These are phyloP conservation scores for Drosophila bifasciata DNA, from an alignment of 1,140 invertebrate genomes.

Conservation along the genomic window DNA sequence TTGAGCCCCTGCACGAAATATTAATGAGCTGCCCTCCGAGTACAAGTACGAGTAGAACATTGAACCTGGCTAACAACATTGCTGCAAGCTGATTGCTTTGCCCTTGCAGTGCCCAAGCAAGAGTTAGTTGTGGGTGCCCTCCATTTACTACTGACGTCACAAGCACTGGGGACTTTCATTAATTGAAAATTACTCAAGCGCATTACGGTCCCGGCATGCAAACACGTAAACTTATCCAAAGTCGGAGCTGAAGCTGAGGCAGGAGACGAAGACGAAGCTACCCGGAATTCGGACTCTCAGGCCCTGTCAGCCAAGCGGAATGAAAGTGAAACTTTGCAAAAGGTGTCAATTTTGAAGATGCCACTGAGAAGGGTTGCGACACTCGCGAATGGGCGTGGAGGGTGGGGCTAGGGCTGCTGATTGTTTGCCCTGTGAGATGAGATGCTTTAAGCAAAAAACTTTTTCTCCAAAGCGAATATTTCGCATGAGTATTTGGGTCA, in stretches of 20 bases:
- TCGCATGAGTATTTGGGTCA: conserved; percentile 59
- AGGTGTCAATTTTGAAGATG: conserved; percentile 74
- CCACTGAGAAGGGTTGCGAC: conserved; percentile 43
- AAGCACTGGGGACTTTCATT: conserved; percentile 69
- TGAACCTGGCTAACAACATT: conserved; percentile 46
- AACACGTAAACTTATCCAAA: conserved; percentile 8
- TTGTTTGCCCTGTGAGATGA: conserved; percentile 43
- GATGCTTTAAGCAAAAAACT: conserved; percentile 35
- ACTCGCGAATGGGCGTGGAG: conserved; percentile 38
- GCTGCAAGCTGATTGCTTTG: conserved; percentile 1
- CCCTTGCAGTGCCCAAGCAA: background rate
- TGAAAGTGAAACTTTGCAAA: conserved; percentile 81
- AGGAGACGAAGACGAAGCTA: conserved; percentile 19
- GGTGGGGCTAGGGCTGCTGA: conserved; percentile 27
- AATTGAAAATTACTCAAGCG: conserved; percentile 81
- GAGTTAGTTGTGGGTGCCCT: conserved; percentile 33
- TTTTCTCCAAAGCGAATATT: conserved; percentile 40
- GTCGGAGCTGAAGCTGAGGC: conserved; percentile 20
- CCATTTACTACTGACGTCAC: conserved; percentile 66
- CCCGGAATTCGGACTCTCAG: conserved; percentile 59
- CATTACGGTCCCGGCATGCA: conserved; percentile 37
- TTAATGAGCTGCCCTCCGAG: conserved; percentile 54
- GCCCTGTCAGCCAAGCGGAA: conserved; percentile 52
- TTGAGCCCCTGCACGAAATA: conserved; percentile 65
- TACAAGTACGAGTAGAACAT: conserved; percentile 47